Conservation (phyloP, 30 jellyfish, hydroid and myxozoan species). For the Cassiopea andromeda region DNA sequence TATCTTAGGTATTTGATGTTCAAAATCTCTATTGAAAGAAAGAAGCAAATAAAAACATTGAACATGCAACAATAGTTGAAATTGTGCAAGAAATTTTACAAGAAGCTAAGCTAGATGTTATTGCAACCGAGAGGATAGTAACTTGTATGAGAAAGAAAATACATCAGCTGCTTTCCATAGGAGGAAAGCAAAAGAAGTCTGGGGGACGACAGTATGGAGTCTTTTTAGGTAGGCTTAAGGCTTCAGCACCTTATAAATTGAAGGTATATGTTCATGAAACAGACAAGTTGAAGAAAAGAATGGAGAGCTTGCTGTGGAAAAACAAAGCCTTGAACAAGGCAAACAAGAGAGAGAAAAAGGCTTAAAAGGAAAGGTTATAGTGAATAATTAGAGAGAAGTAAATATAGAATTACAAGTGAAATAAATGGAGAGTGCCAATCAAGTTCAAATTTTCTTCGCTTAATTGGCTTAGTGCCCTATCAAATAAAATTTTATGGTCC, state of each 20-base stretch:
- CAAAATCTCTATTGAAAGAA: no score
- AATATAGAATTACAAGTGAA: not conserved
- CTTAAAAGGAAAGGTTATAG: not conserved
- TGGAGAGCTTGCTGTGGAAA: not conserved
- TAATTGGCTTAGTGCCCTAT: not conserved
- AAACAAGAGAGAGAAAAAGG: not conserved
- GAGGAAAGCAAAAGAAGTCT: not conserved
- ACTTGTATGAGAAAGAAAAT: not conserved
- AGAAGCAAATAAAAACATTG: not conserved
- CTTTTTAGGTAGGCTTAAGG: not conserved
- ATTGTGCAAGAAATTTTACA: not conserved
- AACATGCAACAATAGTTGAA: not conserved
- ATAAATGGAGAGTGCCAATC: not conserved
- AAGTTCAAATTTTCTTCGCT: not conserved
- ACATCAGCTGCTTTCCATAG: not conserved
- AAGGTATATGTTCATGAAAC: not conserved
- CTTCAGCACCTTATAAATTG: not conserved
- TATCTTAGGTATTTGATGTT: no score
- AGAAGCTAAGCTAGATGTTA: not conserved
- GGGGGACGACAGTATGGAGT: not conserved
- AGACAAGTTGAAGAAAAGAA: not conserved
- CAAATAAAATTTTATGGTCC: not conserved
- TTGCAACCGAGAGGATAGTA: not conserved
- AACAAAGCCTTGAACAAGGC: not conserved
- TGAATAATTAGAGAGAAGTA: not conserved